Conservation (phyloP, 1,140 invertebrate genomes). For the Atta cephalotes region DNA sequence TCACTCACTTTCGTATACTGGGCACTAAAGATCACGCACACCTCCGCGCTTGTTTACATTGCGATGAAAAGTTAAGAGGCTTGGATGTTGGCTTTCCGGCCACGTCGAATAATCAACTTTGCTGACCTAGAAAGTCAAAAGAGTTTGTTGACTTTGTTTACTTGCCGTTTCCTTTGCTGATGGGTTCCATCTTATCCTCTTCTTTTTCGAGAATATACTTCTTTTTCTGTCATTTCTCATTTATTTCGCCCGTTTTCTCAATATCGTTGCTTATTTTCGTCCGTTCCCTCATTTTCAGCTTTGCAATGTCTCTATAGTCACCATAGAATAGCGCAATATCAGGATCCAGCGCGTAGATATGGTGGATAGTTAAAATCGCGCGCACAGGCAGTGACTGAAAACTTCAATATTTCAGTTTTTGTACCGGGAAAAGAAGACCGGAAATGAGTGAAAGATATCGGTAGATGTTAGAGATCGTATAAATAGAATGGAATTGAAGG, state of each 20-base stretch:
- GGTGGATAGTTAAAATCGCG: conserved; percentile 71
- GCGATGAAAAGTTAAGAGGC: conserved; percentile 74
- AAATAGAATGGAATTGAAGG: conserved; percentile 48
- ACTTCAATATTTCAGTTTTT: conserved; percentile 78
- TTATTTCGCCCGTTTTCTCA: conserved; percentile 24
- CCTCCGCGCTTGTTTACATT: conserved; percentile 71
- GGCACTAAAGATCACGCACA: conserved; percentile 27
- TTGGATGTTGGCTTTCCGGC: conserved; percentile 58
- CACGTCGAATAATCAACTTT: conserved; percentile 77
- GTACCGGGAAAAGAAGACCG: conserved; percentile 60
- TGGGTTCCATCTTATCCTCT: conserved; percentile 9
- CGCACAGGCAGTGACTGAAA: conserved; percentile 76
- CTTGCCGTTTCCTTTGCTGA: conserved; percentile 61
- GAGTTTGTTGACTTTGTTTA: conserved; percentile 66
- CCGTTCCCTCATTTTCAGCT: conserved; percentile 55
- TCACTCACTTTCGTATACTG: neutral
- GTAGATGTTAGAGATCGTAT: conserved; percentile 53
- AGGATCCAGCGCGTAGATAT: conserved; percentile 63
- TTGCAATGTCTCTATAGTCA: conserved; percentile 44
- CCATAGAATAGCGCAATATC: conserved; percentile 13
- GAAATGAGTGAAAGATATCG: conserved; percentile 61
- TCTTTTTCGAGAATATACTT: neutral
- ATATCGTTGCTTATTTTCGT: conserved; percentile 44
- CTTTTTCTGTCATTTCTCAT: conserved; percentile 42
- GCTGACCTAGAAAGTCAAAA: conserved; percentile 76